These are phyloP conservation scores for Diloba caeruleocephala DNA, from an alignment of 2,888 invertebrate genomes.

Conservation along the genomic window DNA sequence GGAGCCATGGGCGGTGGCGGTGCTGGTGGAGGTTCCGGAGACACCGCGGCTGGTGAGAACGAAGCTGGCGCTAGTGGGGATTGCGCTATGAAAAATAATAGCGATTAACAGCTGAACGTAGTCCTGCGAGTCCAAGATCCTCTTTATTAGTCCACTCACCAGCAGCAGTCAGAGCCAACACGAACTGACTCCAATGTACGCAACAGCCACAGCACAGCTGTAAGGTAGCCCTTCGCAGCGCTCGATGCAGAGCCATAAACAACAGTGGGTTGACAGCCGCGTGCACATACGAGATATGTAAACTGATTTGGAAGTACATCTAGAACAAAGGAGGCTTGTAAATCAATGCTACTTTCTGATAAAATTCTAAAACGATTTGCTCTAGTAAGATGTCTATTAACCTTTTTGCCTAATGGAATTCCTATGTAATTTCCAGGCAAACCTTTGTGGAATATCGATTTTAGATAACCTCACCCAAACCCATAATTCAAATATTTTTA, in stretches of 20 bases:
- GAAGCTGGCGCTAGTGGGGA: slow-evolving; percentile 90
- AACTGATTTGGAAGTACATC: slow-evolving; percentile 92
- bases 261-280: slow-evolving; percentile 95
- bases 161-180: slow-evolving; percentile 86
- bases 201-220: slow-evolving; percentile 94
- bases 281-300: slow-evolving; percentile 96
- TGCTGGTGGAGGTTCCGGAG: slow-evolving; percentile 90
- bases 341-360: background rate
- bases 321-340: slow-evolving; percentile 44
- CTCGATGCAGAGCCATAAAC: slow-evolving; percentile 93
- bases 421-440: too few relatives aligned
- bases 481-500: too few relatives aligned
- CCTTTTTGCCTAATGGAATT: too few relatives aligned
- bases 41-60: slow-evolving; percentile 87
- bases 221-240: slow-evolving; percentile 92
- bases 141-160: slow-evolving; percentile 63
- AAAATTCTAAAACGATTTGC: too few relatives aligned
- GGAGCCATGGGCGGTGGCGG: slow-evolving; percentile 86
- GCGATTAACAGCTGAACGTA: background rate
- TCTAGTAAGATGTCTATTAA: too few relatives aligned
- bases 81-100: slow-evolving; percentile 70
- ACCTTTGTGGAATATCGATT: too few relatives aligned
- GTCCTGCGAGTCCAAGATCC: background rate
- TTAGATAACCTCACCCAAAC: too few relatives aligned
- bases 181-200: slow-evolving; percentile 90